Conservation (phyloP, 2,888 invertebrate species). For the Thereva nobilitata region DNA sequence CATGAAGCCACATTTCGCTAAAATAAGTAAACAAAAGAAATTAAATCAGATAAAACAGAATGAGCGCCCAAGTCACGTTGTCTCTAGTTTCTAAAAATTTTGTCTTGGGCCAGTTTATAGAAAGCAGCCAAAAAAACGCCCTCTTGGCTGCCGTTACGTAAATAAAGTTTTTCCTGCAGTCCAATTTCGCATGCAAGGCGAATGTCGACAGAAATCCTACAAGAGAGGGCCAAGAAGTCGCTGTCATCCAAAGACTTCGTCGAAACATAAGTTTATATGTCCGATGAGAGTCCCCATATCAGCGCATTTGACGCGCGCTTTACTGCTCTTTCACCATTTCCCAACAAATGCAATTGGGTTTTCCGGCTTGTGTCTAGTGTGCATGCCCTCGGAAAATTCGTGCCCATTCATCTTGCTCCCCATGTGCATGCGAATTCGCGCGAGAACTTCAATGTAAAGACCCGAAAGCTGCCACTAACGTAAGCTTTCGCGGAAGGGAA, state of each 20-base stretch:
- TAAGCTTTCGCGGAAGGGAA: slow-evolving; percentile 40
- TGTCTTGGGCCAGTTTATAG: slow-evolving; percentile 1
- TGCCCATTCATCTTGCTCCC: neutral
- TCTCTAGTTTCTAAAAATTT: neutral
- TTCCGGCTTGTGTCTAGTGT: neutral
- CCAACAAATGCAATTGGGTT: too few species aligned
- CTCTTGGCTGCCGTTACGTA: neutral
- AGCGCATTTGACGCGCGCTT: too few species aligned
- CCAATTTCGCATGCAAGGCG: too few species aligned
- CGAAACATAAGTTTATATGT: too few species aligned
- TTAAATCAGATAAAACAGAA: slow-evolving; percentile 37
- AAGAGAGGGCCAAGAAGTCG: too few species aligned
- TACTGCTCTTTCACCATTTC: too few species aligned
- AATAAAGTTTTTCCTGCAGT: too few species aligned
- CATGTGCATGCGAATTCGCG: slow-evolving; percentile 4
- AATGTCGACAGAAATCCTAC: too few species aligned
- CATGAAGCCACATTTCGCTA: slow-evolving; percentile 3
- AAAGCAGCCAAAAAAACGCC: neutral
- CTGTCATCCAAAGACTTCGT: too few species aligned
- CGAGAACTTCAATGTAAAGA: slow-evolving; percentile 16
- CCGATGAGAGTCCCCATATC: too few species aligned
- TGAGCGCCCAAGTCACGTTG: slow-evolving; percentile 38
- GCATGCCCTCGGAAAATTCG: slow-evolving; percentile 4
- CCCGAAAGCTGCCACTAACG: slow-evolving; percentile 17
- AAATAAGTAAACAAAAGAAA: slow-evolving; percentile 28